Evolutionary conservation across 1,140 invertebrate species (phyloP), one percentile per base, ranked within the genome.

Genomic region (Diabrotica undecimpunctata): DNA sequence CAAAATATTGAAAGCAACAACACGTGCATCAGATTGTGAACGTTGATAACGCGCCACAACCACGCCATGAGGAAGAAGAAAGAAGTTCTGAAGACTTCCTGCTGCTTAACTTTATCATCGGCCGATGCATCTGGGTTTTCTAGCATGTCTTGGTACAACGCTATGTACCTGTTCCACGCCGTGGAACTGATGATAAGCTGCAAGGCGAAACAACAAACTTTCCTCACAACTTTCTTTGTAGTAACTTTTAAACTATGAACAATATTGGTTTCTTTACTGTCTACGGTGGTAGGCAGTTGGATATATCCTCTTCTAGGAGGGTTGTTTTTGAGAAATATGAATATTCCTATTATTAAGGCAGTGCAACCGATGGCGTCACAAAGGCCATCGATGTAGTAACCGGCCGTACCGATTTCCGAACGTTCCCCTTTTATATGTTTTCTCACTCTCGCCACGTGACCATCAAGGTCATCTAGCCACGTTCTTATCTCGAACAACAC

Each of bases 121-220:
- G 62, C 68, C 54, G 77, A 81, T n/a, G 84, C 81, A 60, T 82
- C 78, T 10, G 83, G 81, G 11, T 83, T 82, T 73, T 92, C 90
- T 9, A 93, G 72, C 62, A 92, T 78, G 66, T 90, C 84, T 70
- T 92, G 89, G 74, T 92, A 93, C 0, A 90, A 75, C 55, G 86
- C 85, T 70, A 93, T 91, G 66, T 91, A 92, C 9, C 90, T 84
- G 81, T 93, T 92, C 91, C 91, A 93, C 5, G 86, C 86, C 65
- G 86, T 79, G 6, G 90, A 91, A 57, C 87, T 88, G 0, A 92
- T 73, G 37, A 90, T 71, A 68, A 92, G 79, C 73, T 91, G 89
- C 5, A 87, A 84, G 12, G 84, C 84, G 63, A 91, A 87, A 67
- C 88, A 82, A 11, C 86, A 75, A 36, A 90, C 78, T 58, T 88